phyloP scores from a whole-genome alignment of 2,113 vertebrate genomes.

The Elachura formosa region DNA sequence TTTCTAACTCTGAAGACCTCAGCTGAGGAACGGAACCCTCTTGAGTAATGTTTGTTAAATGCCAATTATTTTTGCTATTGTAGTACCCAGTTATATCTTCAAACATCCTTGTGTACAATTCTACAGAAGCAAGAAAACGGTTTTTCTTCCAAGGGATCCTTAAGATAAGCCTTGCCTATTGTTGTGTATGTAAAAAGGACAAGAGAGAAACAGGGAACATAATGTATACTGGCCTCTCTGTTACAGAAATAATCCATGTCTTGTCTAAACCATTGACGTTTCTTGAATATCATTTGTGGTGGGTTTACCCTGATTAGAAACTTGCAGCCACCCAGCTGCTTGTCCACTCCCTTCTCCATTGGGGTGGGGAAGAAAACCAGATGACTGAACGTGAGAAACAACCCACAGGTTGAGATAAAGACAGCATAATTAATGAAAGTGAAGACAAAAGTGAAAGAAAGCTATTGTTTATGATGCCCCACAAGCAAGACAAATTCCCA shows the following conservation, averaged over 20 bases:
- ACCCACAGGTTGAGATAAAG: not conserved
- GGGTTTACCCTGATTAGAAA: not conserved
- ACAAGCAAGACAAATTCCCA: not conserved
- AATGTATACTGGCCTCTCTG: not conserved
- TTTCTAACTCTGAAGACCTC: not conserved
- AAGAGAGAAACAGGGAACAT: not conserved
- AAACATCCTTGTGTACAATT: not conserved
- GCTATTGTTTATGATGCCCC: fast-evolving
- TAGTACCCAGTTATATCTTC: not conserved
- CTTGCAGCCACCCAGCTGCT: not conserved
- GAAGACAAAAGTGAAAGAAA: not conserved
- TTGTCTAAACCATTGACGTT: not conserved
- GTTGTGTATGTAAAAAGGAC: not conserved
- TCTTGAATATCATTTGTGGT: not conserved
- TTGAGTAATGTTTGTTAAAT: not conserved
- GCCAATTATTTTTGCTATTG: not conserved
- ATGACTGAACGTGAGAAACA: not conserved
- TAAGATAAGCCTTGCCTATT: not conserved
- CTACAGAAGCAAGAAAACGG: not conserved
- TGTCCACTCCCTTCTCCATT: not conserved
- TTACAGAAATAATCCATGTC: not conserved
- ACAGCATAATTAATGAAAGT: not conserved
- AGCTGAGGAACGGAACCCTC: not conserved
- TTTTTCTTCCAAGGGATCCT: not conserved
- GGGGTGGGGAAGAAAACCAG: not conserved